Base-by-base conservation (phyloP, 1,140 invertebrate species). In the Cotesia chilonis region DNA sequence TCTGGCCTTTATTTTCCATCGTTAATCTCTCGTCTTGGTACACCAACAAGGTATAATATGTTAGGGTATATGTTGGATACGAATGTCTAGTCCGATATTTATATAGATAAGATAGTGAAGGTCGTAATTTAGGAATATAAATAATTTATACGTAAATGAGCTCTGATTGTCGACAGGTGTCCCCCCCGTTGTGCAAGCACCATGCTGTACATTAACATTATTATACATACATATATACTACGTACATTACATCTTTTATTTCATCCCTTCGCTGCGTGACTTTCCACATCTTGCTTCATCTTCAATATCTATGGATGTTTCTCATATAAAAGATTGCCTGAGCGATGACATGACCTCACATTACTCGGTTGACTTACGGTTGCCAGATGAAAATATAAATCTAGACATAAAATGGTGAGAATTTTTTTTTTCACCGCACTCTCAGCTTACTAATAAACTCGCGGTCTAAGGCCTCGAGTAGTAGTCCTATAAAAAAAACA, bases 81-180 rank as follows among this genome's bases (percentile, higher is more conserved):
- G 41, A 9, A 47, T 47, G 41, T 47, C 28, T 7, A 28, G 20
- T 28, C 17, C 10, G 54, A 55, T 14, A 55, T 14, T n/a, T 55
- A n/a, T 55, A 55, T n/a, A 4, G 17, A 17, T 17, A 55, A 55
- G 4, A n/a, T 4, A n/a, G 9, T 65, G 63, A 65, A 65, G 63
- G 41, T 70, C 68, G 70, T 52, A 71, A 71, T 71, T 71, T 65
- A 28, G 28, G 1, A 28, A 28, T 28, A 17, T 61, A 36, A 61
- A 66, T 14, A 36, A 35, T 66, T 65, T 65, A 47, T 4, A 51
- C 63, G 63, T 47, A 55, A 71, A 71, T 38, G 52, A 71, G 63
- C 35, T 14, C 36, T 71, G 70, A 71, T 71, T 71, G 63, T 71
- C 54, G 51, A 71, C 63, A 71, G 70, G 63, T 71, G 52, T 54